Conservation (phyloP, 2,797 vertebrate species). For the Sorex maritimensis region DNA sequence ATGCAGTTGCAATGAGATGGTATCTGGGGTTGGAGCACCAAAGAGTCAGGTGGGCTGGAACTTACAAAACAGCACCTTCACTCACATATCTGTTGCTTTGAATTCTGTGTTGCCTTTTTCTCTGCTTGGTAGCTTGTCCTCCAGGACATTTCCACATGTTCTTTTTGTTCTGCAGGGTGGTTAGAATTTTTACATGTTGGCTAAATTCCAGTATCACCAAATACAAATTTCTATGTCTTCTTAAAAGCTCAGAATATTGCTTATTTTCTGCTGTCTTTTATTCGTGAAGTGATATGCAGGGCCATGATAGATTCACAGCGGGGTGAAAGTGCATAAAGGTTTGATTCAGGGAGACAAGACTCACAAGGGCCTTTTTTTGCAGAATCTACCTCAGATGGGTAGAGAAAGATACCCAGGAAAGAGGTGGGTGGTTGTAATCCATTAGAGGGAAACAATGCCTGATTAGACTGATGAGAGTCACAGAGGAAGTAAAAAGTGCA, state of each 20-base stretch:
- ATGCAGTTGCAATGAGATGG: not conserved
- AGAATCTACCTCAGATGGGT: not conserved
- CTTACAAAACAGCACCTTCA: not conserved
- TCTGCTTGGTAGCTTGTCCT: not conserved
- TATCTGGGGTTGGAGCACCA: not conserved
- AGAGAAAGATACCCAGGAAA: not conserved
- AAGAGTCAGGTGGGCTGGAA: not conserved
- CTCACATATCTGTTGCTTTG: not conserved
- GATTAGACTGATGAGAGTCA: not conserved
- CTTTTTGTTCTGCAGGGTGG: not conserved
- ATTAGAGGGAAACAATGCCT: not conserved
- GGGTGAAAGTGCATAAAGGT: not conserved
- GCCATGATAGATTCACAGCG: not conserved
- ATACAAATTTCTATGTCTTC: not conserved
- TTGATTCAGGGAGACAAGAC: too few species aligned
- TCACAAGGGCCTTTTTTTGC: not conserved
- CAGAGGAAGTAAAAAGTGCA: not conserved
- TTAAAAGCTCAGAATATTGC: not conserved
- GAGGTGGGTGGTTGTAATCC: not conserved
- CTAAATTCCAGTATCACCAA: not conserved
- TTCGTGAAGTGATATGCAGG: not conserved
- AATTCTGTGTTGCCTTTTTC: not conserved
- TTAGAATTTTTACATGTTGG: not conserved
- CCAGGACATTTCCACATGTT: not conserved
- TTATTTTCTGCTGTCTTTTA: not conserved